Conservation (phyloP, 1,140 invertebrate genomes). For the Geopemphigus sp. region DNA sequence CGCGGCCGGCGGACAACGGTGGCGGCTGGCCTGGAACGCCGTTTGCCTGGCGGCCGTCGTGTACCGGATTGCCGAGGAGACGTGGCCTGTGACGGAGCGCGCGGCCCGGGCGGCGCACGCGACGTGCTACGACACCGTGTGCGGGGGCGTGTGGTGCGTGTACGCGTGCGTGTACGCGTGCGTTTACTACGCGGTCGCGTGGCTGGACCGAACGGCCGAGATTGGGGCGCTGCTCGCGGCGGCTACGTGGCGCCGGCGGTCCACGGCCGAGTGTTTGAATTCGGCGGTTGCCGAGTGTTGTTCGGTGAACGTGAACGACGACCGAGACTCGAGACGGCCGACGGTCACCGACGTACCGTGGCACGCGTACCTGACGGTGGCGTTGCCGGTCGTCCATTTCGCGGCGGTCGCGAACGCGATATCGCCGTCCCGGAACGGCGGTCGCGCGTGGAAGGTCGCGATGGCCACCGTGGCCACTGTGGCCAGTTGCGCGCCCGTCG, state of each 20-base stretch:
- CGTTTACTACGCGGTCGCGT: slow-evolving; percentile 34
- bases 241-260: background rate
- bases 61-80: background rate
- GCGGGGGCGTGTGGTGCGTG: slow-evolving; percentile 19
- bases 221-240: background rate
- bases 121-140: slow-evolving; percentile 31
- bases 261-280: background rate
- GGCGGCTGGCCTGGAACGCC: background rate
- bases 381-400: background rate
- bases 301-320: no score
- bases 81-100: slow-evolving; percentile 5
- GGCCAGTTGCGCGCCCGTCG: slow-evolving; percentile 13
- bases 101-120: background rate
- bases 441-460: background rate
- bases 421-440: background rate
- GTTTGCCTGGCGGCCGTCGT: background rate
- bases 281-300: background rate
- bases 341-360: background rate
- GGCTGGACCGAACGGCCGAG: slow-evolving; percentile 4
- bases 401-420: background rate
- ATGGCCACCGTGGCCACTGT: background rate
- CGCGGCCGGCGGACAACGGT: background rate
- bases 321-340: background rate
- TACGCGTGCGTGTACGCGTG: slow-evolving; percentile 45
- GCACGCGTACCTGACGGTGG: background rate